These are phyloP conservation scores for Antrozous pallidus DNA, from an alignment of 2,797 vertebrate genomes.

Conservation along the genomic window DNA sequence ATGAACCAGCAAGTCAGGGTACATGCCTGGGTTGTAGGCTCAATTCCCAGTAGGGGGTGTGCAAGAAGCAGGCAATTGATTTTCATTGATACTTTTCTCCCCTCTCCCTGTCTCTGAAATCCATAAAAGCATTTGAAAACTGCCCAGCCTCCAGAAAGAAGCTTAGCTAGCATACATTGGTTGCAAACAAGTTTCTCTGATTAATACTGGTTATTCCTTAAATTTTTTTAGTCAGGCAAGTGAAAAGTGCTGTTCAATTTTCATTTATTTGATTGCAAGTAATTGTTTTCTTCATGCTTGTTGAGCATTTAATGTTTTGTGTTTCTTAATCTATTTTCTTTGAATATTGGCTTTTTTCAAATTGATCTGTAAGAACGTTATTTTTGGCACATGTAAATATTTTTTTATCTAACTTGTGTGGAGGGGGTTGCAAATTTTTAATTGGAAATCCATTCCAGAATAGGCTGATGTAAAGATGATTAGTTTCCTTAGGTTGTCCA, in stretches of 20 bases:
- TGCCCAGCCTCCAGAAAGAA: neutral
- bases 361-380: neutral
- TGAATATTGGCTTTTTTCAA: neutral
- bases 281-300: neutral
- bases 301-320: neutral
- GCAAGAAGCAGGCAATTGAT: no score
- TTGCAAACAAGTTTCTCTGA: neutral
- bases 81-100: no score
- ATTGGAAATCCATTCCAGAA: neutral
- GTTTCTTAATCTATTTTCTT: neutral
- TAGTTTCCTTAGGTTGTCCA: neutral
- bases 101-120: no score
- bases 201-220: neutral
- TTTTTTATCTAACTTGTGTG: neutral
- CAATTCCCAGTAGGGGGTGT: no score
- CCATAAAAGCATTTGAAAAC: neutral
- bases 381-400: neutral
- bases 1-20: no score
- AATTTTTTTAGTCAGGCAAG: neutral
- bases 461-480: neutral
- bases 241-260: neutral
- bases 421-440: neutral
- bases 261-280: neutral
- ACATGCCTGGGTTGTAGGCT: no score
- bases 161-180: neutral